phyloP scores from a whole-genome alignment of 2,797 vertebrate genomes.

The Anas georgica region DNA sequence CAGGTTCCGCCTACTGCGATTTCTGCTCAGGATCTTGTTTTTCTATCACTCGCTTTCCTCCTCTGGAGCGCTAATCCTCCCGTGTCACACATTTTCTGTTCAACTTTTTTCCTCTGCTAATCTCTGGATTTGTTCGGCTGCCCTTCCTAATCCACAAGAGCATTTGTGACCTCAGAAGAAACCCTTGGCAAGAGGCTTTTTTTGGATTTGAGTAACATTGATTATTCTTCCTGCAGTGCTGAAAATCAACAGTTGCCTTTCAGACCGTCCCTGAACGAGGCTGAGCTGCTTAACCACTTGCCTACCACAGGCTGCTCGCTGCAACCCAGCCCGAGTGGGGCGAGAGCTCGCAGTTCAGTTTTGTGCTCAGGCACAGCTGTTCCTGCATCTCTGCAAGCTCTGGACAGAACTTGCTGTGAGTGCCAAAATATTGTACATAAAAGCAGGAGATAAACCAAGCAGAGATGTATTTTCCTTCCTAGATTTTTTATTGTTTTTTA shows the following conservation, averaged over 20 bases:
- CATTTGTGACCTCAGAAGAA: constrained; percentile 35
- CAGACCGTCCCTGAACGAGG: not conserved
- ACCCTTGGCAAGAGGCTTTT: constrained; percentile 37
- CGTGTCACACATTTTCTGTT: constrained; percentile 38
- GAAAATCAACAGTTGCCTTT: constrained; percentile 31
- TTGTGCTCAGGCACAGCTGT: not conserved
- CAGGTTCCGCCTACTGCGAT: not conserved
- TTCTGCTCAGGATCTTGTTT: constrained; percentile 24
- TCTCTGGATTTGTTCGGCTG: constrained; percentile 59
- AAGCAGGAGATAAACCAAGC: not conserved
- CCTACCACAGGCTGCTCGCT: not conserved
- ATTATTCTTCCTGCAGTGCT: constrained; percentile 19
- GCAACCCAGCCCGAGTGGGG: not conserved
- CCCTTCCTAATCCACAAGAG: constrained; percentile 45
- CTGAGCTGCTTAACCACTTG: not conserved
- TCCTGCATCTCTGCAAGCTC: not conserved
- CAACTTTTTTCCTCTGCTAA: constrained; percentile 53
- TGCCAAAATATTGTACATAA: not conserved
- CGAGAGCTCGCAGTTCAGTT: not conserved
- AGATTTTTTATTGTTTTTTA: not conserved
- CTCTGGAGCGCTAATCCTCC: constrained; percentile 21
- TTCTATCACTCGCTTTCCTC: constrained; percentile 46
- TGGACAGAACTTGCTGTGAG: not conserved
- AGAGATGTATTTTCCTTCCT: not conserved
- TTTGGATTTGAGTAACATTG: not conserved